A percentile compares a stretch with the other conserved stretches of the same genome.
Evolutionary conservation across 2,797 vertebrate genomes (phyloP).

Genomic region (Manis crassicaudata): DNA sequence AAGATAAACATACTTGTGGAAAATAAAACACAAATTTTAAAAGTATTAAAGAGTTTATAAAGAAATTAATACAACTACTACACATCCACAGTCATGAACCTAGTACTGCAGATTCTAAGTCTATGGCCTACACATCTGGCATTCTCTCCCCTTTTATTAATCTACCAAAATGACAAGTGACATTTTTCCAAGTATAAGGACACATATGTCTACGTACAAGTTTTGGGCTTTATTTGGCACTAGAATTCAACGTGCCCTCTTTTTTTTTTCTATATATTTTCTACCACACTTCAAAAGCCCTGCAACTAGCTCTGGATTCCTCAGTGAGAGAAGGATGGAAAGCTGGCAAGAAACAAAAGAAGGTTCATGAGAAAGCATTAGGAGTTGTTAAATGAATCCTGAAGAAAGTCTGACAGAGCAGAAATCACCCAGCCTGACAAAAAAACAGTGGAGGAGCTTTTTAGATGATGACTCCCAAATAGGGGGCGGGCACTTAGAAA

Average conservation of each 20-base stretch:
- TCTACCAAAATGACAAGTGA: neutral
- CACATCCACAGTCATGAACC: neutral
- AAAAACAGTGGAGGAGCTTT: neutral
- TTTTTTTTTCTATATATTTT: neutral
- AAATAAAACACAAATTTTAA: neutral
- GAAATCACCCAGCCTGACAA: neutral
- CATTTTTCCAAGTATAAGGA: neutral
- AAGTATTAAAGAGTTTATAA: neutral
- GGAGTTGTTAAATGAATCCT: neutral
- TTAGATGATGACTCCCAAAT: neutral
- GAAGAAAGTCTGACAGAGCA: neutral
- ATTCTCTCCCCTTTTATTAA: neutral
- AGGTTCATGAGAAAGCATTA: neutral
- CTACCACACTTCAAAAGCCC: neutral
- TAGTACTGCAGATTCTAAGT: neutral
- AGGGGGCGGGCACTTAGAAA: neutral
- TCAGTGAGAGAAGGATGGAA: neutral
- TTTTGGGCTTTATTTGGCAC: neutral
- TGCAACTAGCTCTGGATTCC: neutral
- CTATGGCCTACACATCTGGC: neutral
- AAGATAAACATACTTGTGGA: neutral
- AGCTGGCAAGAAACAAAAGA: neutral
- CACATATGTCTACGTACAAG: neutral
- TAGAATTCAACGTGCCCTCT: neutral
- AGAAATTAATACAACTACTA: neutral